These are phyloP conservation scores for Drosophila bocki DNA, from an alignment of 1,140 invertebrate species.

Conservation along the genomic window DNA sequence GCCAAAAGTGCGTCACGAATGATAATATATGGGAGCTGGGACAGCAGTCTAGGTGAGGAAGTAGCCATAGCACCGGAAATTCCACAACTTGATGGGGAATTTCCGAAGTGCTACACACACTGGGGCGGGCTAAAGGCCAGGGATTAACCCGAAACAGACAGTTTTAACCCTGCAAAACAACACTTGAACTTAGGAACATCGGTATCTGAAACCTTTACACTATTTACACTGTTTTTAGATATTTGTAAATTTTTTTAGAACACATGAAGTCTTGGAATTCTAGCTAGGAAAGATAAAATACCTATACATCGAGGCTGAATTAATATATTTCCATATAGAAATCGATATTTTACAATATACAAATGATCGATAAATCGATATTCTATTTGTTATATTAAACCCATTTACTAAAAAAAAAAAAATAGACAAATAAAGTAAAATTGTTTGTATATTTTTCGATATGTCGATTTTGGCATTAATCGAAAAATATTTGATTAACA, in stretches of 20 bases:
- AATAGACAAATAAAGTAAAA: no score
- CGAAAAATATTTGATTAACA: no score
- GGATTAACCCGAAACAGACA: constrained; percentile 3
- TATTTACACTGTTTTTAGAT: not conserved
- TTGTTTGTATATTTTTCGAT: no score
- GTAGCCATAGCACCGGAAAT: constrained; percentile 32
- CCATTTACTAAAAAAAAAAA: no score
- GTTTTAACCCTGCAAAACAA: not conserved
- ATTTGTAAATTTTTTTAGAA: not conserved
- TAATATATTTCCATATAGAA: no score
- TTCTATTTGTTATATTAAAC: no score
- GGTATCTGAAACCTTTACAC: not conserved
- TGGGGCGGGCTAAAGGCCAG: not conserved
- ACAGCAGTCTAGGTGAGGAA: constrained; percentile 13
- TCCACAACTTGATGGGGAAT: constrained; percentile 30
- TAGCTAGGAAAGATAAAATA: no score
- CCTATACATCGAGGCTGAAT: no score
- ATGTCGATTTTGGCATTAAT: no score
- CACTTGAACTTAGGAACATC: not conserved
- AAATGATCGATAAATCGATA: no score
- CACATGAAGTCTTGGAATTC: no score
- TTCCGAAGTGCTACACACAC: constrained; percentile 18
- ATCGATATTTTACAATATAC: no score
- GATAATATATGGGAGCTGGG: constrained; percentile 19
- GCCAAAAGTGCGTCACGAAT: constrained; percentile 43